phyloP scores from a whole-genome alignment of 2,888 invertebrate species.

The Agrochola macilenta region DNA sequence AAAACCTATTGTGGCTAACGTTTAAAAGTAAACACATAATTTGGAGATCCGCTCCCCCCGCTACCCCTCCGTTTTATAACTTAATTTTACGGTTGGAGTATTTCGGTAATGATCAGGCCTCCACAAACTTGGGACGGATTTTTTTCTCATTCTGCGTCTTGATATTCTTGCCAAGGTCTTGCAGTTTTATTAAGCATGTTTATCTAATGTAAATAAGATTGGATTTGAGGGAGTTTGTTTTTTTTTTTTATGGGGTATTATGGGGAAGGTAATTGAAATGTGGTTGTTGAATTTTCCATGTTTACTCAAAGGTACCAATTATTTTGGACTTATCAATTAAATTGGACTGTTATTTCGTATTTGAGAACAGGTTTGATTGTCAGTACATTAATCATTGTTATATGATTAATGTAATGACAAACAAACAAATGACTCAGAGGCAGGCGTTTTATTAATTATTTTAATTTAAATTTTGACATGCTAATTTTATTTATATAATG shows the following conservation, averaged over 20 bases:
- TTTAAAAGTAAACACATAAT: conserved; percentile 72
- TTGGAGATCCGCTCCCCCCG: conserved; percentile 59
- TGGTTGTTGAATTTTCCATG: not conserved
- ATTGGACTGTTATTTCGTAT: too few relatives aligned
- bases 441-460: too few relatives aligned
- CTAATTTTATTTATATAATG: too few relatives aligned
- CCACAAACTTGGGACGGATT: conserved; percentile 64
- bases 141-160: conserved; percentile 64
- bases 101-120: conserved; percentile 72
- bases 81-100: conserved; percentile 76
- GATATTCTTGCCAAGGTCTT: conserved; percentile 56
- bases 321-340: too few relatives aligned
- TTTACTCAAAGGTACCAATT: not conserved
- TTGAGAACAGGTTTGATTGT: too few relatives aligned
- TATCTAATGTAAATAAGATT: conserved; percentile 63
- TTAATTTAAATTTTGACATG: too few relatives aligned
- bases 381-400: too few relatives aligned
- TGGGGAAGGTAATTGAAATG: not conserved
- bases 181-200: conserved; percentile 61
- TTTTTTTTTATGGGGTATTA: conserved; percentile 6
- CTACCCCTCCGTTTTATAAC: conserved; percentile 69
- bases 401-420: too few relatives aligned
- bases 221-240: conserved; percentile 32
- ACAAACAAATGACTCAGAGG: too few relatives aligned
- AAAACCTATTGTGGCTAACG: conserved; percentile 62